These are phyloP conservation scores for Podilymbus podiceps DNA, from an alignment of 2,113 vertebrate genomes.

Conservation along the genomic window DNA sequence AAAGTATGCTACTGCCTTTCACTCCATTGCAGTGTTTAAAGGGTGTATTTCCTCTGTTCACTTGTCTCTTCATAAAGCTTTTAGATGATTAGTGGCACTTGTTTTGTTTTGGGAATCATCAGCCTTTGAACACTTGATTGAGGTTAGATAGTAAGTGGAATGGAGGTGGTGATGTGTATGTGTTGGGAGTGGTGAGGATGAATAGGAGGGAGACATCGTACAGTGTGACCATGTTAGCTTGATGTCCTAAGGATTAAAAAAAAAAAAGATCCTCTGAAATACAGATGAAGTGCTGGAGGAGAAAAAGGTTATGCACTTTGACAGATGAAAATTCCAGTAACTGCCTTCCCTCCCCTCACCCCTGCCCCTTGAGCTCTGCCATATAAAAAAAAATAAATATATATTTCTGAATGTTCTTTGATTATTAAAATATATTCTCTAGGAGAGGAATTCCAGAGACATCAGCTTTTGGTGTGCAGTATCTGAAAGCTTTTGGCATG, in stretches of 20 bases:
- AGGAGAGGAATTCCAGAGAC: background rate
- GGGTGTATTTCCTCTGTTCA: background rate
- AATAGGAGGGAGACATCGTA: accelerated
- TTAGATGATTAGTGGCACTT: background rate
- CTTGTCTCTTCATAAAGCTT: background rate
- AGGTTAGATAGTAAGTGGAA: background rate
- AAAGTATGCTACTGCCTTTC: background rate
- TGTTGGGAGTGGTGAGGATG: background rate
- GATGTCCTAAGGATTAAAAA: background rate
- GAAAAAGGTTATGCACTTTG: background rate
- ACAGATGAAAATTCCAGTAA: background rate
- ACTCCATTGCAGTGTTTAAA: background rate
- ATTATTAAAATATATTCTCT: background rate
- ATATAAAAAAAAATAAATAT: background rate
- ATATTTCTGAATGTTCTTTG: background rate
- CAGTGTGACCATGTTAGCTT: background rate
- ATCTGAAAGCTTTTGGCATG: background rate
- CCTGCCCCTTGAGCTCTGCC: too few species aligned
- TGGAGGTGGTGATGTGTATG: accelerated
- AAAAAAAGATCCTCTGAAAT: background rate
- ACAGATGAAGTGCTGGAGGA: background rate
- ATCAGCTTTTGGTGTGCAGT: background rate
- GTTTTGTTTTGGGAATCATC: background rate
- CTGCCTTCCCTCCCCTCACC: background rate
- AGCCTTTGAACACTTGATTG: background rate